These are phyloP conservation scores for Lepidocyrtinus sp. DNA, from an alignment of 2,888 invertebrate genomes.

Conservation along the genomic window DNA sequence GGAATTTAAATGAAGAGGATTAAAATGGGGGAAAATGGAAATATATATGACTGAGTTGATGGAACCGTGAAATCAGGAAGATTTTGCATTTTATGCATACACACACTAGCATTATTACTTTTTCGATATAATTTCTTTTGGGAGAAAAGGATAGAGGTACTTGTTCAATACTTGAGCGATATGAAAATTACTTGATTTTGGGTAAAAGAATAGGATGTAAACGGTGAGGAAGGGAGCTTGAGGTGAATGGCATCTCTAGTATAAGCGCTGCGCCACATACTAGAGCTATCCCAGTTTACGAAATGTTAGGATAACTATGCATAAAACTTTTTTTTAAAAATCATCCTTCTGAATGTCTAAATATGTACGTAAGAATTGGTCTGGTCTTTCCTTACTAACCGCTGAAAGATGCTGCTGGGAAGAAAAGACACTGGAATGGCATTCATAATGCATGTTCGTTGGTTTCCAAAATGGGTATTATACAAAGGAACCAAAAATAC, in stretches of 20 bases:
- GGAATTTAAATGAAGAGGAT: constrained; percentile 63
- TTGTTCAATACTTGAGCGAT: background rate
- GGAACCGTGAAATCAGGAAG: constrained; percentile 58
- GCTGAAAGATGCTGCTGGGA: background rate
- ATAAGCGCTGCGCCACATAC: constrained; percentile 6
- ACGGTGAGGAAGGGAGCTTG: too few species aligned
- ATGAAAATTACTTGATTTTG: background rate
- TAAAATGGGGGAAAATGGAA: constrained; percentile 46
- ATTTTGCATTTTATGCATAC: constrained; percentile 47
- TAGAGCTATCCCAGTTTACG: constrained; percentile 32
- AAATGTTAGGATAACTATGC: constrained; percentile 53
- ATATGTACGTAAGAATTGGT: constrained; percentile 8
- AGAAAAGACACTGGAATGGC: background rate
- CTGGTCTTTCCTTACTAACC: background rate
- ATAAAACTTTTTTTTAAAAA: constrained; percentile 42
- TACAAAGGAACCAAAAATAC: too few species aligned
- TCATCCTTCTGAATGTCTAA: constrained; percentile 36
- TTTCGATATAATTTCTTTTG: background rate
- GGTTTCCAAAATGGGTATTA: too few species aligned
- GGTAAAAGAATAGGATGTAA: too few species aligned
- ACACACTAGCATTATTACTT: background rate
- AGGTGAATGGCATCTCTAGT: too few species aligned
- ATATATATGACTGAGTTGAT: constrained; percentile 50
- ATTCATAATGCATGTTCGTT: background rate
- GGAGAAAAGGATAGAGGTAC: too few species aligned